Base-by-base conservation (phyloP, 2,888 invertebrate genomes). In the Aporophyla lueneburgensis region DNA sequence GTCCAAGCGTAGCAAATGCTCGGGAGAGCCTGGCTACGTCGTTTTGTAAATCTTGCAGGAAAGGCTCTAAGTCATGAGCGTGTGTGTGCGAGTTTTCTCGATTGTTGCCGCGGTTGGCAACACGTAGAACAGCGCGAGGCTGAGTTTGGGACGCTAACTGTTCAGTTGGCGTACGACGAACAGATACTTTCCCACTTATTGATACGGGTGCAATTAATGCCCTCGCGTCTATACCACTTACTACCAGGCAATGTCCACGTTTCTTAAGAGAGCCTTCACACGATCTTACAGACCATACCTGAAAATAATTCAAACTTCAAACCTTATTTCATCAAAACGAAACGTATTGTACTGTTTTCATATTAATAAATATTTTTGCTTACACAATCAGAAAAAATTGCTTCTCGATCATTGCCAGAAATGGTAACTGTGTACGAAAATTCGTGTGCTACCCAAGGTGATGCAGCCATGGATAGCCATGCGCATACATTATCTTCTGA, bases 371-470 rank as follows among this genome's bases (percentile, higher is more conserved):
- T 10, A 27, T 27, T 24, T 56, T n/a, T 58, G 93, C 96, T 94
- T 92, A 96, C 96, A 83, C 92, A 92, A 82, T 96, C 96, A 40
- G 95, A 94, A 88, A 96, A 96, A 85, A 96, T 96, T 74, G 96
- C 96, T 92, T 96, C 96, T 65, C 96, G 92, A 78, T 96, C 96
- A 88, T 94, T 95, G 78, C 96, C 96, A 80, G 96, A 95, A 83
- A 96, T 92, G 69, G 96, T 96, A 71, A 96, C 90, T 1, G 95
- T 95, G 87, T 96, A 96, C 74, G 90, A 91, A 88, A 94, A 96
- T 78, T 94, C 93, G 76, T 94, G 93, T 58, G 96, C 94, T 53
- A 96, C 93, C 94, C 94, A 94, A 6, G 95, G 94, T 2, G 96
- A 91, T 12, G 96, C 92, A 5, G 96, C 96, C 96, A 96, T 96